A percentile compares a stretch with the other conserved stretches of the same genome.
Evolutionary conservation across 2,888 invertebrate genomes (phyloP).

Genomic region (Alviniconcha strummeri): DNA sequence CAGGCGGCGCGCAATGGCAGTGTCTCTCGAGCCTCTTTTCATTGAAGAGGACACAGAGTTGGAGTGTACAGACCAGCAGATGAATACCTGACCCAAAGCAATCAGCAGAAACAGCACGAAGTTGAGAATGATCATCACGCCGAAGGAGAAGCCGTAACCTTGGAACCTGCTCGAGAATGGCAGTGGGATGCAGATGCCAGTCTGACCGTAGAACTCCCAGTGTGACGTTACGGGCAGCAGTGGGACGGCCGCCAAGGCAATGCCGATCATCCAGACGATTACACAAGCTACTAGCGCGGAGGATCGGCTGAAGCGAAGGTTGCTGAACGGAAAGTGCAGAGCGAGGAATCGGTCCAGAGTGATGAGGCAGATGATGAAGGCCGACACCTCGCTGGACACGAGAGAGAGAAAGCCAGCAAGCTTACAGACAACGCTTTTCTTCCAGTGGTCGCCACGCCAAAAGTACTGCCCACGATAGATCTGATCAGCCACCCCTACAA

Average conservation of each 20-base stretch:
- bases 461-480: conserved; percentile 28
- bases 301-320: conserved; percentile 17
- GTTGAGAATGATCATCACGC: conserved; percentile 36
- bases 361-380: conserved; percentile 30
- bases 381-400: conserved; percentile 30
- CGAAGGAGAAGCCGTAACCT: conserved; percentile 31
- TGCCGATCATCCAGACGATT: conserved; percentile 25
- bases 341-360: conserved; percentile 36
- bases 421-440: conserved; percentile 23
- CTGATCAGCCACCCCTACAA: conserved; percentile 34
- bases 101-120: conserved; percentile 24
- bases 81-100: not conserved
- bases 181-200: conserved; percentile 35
- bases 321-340: conserved; percentile 33
- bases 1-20: conserved; percentile 7
- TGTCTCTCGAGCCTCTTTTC: not conserved
- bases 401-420: conserved; percentile 34
- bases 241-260: conserved; percentile 28
- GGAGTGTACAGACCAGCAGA: not conserved
- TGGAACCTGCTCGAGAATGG: conserved; percentile 28
- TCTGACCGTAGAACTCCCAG: conserved; percentile 36
- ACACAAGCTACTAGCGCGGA: conserved; percentile 30
- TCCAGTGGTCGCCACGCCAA: conserved; percentile 25
- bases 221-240: conserved; percentile 29
- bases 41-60: not conserved